phyloP scores from a whole-genome alignment of 2,888 invertebrate species.

The Scaptomyza caliginosa region DNA sequence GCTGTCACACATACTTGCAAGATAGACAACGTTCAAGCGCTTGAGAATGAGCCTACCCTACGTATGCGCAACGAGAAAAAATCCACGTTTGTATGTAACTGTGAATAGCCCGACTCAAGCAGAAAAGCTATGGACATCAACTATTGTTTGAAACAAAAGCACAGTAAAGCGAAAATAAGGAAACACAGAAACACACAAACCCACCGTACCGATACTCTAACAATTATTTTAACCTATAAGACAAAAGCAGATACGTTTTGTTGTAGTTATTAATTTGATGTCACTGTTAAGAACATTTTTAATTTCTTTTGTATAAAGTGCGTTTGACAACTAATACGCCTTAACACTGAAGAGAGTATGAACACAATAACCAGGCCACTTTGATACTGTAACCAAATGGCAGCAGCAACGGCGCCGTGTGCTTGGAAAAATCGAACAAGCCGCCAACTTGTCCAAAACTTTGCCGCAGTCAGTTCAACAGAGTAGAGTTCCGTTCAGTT shows the following conservation, averaged over 20 bases:
- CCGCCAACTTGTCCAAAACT: conserved; percentile 61
- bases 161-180: conserved; percentile 14
- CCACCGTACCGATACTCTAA: conserved; percentile 4
- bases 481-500: conserved; percentile 42
- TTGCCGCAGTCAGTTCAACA: conserved; percentile 49
- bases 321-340: not conserved
- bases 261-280: not conserved
- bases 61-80: conserved; percentile 48
- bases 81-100: conserved; percentile 33
- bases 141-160: conserved; percentile 32
- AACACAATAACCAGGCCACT: not conserved
- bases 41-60: conserved; percentile 22
- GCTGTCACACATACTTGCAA: conserved; percentile 27
- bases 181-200: conserved; percentile 15
- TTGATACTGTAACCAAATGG: conserved; percentile 24
- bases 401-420: conserved; percentile 43
- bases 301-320: not conserved
- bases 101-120: conserved; percentile 42
- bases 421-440: conserved; percentile 74
- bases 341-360: conserved; percentile 8
- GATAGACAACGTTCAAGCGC: conserved; percentile 11
- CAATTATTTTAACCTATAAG: too few relatives aligned
- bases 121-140: conserved; percentile 28
- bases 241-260: not conserved
- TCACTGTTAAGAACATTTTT: not conserved